phyloP scores from a whole-genome alignment of 2,888 invertebrate species.

The Caenorhabditis drosophilae region DNA sequence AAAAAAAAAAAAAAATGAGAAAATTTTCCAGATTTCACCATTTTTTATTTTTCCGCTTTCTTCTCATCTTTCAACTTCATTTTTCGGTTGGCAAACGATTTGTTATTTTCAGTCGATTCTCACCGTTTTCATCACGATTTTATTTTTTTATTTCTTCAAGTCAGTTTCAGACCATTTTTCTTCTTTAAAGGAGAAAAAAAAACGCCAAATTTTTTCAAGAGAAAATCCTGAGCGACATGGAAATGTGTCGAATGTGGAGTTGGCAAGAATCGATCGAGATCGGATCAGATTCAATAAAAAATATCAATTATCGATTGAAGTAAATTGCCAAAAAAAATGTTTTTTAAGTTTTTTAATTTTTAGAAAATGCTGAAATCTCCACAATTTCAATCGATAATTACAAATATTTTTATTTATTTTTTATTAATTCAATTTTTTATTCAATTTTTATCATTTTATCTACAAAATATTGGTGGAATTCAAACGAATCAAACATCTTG shows the following conservation, averaged over 20 bases:
- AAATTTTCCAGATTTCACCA: conserved; percentile 18
- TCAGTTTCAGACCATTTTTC: conserved; percentile 4
- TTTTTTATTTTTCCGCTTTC: conserved; percentile 11
- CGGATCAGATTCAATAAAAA: no score
- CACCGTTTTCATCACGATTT: conserved; percentile 11
- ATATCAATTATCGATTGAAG: conserved; percentile 19
- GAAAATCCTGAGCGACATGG: conserved; percentile 31
- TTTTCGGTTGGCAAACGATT: conserved; percentile 25
- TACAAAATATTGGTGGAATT: background rate
- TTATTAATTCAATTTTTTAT: background rate
- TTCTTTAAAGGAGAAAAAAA: background rate
- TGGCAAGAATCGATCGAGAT: conserved; percentile 22
- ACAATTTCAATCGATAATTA: conserved; percentile 22
- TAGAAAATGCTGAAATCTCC: conserved; percentile 26
- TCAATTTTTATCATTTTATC: background rate
- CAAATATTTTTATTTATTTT: background rate
- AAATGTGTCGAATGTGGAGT: conserved; percentile 27
- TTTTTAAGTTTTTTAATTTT: background rate
- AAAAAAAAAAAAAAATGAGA: conserved; percentile 7
- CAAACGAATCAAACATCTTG: no score
- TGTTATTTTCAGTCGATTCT: conserved; percentile 31
- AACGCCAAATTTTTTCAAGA: conserved; percentile 7
- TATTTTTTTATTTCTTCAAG: conserved; percentile 36
- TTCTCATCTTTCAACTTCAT: conserved; percentile 7
- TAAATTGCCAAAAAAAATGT: no score